Conservation (phyloP, 1,140 invertebrate species). For the Diorhabda carinulata region DNA sequence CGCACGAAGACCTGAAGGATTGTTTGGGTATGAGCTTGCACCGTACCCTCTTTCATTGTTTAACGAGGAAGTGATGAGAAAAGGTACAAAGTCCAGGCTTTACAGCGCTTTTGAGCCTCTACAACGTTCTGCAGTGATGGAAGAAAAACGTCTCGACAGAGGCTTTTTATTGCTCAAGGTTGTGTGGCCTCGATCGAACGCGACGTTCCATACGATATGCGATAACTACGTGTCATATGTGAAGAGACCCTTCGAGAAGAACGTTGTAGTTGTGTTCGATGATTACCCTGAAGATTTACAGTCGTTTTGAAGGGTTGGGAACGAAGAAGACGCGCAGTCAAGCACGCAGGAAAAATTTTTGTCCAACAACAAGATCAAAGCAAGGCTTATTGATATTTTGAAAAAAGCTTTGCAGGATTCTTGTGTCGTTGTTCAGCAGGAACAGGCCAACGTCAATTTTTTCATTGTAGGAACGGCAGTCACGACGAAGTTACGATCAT, state of each 20-base stretch:
- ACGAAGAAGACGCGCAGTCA: not conserved
- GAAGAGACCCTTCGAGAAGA: not conserved
- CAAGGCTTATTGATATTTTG: not conserved
- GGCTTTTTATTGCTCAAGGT: not conserved
- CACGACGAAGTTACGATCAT: not conserved
- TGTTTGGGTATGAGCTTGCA: constrained; percentile 12
- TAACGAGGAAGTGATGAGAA: constrained; percentile 11
- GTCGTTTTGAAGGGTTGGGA: not conserved
- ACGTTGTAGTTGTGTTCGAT: not conserved
- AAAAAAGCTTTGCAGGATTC: not conserved
- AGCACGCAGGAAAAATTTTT: not conserved
- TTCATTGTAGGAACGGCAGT: not conserved
- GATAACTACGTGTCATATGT: not conserved
- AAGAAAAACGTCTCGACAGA: not conserved
- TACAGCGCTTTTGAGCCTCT: not conserved
- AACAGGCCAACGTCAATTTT: not conserved
- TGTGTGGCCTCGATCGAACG: not conserved
- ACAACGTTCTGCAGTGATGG: no score
- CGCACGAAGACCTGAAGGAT: no score
- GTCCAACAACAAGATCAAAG: not conserved
- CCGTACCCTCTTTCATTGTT: constrained; percentile 10
- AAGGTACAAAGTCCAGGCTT: constrained; percentile 3
- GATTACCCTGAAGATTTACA: not conserved
- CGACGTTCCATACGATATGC: not conserved
- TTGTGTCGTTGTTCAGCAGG: not conserved